phyloP scores from a whole-genome alignment of 1,140 invertebrate genomes.

The Galleria mellonella region DNA sequence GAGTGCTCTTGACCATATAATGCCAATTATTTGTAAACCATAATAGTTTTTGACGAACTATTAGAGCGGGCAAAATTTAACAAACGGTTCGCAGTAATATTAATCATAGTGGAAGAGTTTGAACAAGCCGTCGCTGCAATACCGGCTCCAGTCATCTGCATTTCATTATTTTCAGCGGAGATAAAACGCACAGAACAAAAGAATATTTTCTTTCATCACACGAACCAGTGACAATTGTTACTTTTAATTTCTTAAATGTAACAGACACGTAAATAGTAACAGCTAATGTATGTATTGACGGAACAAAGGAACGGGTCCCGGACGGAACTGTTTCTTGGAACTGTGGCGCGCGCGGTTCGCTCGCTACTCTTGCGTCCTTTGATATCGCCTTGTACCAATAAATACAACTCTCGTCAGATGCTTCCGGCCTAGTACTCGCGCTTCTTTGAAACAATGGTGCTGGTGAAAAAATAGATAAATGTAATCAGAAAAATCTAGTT shows the following conservation, averaged over 20 bases:
- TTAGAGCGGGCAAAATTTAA: background rate
- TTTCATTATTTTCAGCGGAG: too few relatives aligned
- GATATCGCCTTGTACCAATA: conserved; percentile 23
- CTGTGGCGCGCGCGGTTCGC: background rate
- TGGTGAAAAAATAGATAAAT: background rate
- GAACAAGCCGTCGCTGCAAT: too few relatives aligned
- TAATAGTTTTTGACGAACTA: background rate
- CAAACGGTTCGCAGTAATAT: background rate
- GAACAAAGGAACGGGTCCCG: conserved; percentile 18
- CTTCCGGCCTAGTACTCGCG: conserved; percentile 23
- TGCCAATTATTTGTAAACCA: background rate
- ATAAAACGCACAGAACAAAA: too few relatives aligned
- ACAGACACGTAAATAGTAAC: conserved; percentile 13
- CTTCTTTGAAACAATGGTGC: conserved; percentile 6
- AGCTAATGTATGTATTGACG: conserved; percentile 14
- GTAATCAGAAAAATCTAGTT: conserved; percentile 2
- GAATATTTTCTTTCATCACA: too few relatives aligned
- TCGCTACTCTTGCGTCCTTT: conserved; percentile 14
- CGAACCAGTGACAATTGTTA: too few relatives aligned
- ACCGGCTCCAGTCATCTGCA: too few relatives aligned
- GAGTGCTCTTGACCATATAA: background rate
- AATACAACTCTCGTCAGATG: conserved; percentile 16
- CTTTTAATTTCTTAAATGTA: conserved; percentile 13
- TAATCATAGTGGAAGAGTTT: too few relatives aligned
- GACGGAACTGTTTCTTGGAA: conserved; percentile 20